These are phyloP conservation scores for Caenorhabditis remanei DNA, from an alignment of 1,140 invertebrate genomes.

Conservation along the genomic window DNA sequence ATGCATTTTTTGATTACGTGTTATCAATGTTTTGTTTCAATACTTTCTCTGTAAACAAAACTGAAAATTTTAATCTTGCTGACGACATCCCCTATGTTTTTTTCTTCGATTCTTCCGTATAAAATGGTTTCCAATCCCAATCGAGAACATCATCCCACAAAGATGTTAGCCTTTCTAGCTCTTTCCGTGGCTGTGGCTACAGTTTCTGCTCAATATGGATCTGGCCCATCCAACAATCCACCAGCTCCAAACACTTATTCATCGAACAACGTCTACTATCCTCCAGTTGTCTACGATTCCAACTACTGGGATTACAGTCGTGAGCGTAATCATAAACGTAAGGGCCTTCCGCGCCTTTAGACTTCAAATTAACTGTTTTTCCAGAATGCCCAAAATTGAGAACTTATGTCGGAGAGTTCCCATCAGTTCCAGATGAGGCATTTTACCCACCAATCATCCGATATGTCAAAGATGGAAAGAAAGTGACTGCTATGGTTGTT, in stretches of 20 bases:
- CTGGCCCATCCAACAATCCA: not conserved
- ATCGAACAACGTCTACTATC: not conserved
- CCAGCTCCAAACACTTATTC: not conserved
- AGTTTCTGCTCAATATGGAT: constrained; percentile 17
- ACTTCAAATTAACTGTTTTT: too few relatives aligned
- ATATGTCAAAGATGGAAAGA: too few relatives aligned
- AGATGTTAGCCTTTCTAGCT: constrained; percentile 11
- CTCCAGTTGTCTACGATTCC: constrained; percentile 1
- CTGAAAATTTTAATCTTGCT: too few relatives aligned
- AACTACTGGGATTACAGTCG: not conserved
- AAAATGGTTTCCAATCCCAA: not conserved
- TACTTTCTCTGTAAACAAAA: too few relatives aligned
- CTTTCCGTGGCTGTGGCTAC: not conserved
- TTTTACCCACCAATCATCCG: too few relatives aligned
- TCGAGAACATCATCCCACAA: not conserved
- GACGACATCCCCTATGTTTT: not conserved
- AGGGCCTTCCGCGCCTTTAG: too few relatives aligned
- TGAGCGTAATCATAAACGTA: not conserved
- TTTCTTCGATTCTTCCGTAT: not conserved
- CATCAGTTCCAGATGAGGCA: too few relatives aligned
- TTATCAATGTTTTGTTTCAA: too few relatives aligned
- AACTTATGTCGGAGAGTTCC: too few relatives aligned
- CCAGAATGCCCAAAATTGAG: too few relatives aligned
- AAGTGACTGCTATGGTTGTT: too few relatives aligned
- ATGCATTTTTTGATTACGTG: too few relatives aligned